Evolutionary conservation across 23 tunicate genomes (phyloP).

Genomic region (Aplidium turbinatum): DNA sequence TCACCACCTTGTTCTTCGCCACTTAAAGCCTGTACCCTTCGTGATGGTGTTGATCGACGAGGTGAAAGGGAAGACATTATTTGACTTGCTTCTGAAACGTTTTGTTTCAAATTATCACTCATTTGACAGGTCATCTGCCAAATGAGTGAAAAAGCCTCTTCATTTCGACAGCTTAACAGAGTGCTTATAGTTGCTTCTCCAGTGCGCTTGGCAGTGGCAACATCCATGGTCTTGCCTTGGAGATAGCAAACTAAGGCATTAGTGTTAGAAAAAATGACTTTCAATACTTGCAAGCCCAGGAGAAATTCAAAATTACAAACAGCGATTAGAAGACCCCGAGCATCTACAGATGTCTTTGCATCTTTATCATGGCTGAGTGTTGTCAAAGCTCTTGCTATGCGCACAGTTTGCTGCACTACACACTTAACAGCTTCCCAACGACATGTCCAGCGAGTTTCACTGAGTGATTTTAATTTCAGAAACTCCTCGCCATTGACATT

Average conservation of each 20-base stretch:
- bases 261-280: slow-evolving; percentile 20
- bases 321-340: neutral
- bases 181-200: slow-evolving; percentile 15
- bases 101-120: too few relatives aligned
- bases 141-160: neutral
- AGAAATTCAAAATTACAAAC: slow-evolving; percentile 8
- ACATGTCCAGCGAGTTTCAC: slow-evolving; percentile 14
- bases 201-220: slow-evolving; percentile 16
- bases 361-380: slow-evolving; percentile 8
- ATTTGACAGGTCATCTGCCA: neutral
- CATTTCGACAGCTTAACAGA: slow-evolving; percentile 2
- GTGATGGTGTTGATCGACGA: neutral
- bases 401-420: neutral
- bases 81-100: too few relatives aligned
- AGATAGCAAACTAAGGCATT: slow-evolving; percentile 21
- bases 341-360: slow-evolving; percentile 14
- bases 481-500: slow-evolving; percentile 6
- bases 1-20: neutral
- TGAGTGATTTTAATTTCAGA: slow-evolving; percentile 14
- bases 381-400: neutral
- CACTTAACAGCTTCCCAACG: slow-evolving; percentile 25
- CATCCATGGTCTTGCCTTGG: slow-evolving; percentile 6
- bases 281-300: slow-evolving; percentile 10
- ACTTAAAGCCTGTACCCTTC: slow-evolving; percentile 5
- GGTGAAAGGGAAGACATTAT: neutral